These are phyloP conservation scores for Trematomus loennbergii DNA, from an alignment of 2,113 vertebrate species.

Conservation along the genomic window DNA sequence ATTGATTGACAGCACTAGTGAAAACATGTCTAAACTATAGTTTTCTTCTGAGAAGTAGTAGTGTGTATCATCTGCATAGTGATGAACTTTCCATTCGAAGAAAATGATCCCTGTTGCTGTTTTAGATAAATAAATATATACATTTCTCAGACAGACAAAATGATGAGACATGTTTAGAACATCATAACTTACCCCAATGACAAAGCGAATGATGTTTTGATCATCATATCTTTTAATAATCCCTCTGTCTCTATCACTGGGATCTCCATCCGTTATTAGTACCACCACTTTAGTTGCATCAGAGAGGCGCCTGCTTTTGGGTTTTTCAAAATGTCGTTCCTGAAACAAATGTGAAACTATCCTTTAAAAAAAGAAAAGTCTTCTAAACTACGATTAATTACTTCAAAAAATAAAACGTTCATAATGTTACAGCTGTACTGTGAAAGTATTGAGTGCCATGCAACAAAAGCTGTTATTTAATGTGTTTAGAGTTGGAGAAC, in stretches of 20 bases:
- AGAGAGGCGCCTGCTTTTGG: slow-evolving; percentile 66
- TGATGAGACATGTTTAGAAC: background rate
- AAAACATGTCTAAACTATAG: background rate
- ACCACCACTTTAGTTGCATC: slow-evolving; percentile 84
- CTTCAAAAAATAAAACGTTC: background rate
- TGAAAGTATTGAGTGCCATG: background rate
- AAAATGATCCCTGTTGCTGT: too few species aligned
- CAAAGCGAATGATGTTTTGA: slow-evolving; percentile 72
- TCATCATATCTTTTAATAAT: slow-evolving; percentile 17
- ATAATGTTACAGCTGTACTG: background rate
- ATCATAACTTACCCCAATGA: slow-evolving; percentile 79
- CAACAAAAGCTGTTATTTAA: background rate
- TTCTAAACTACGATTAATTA: background rate
- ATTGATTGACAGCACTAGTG: too few species aligned
- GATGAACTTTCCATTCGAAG: background rate
- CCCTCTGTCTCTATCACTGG: accelerated
- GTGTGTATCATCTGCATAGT: background rate
- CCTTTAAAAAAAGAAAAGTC: background rate
- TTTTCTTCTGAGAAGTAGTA: background rate
- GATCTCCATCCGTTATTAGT: slow-evolving; percentile 87
- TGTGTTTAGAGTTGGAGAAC: too few species aligned
- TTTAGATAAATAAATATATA: background rate
- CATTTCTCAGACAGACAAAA: background rate
- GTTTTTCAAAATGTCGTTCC: slow-evolving; percentile 54
- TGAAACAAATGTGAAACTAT: slow-evolving; percentile 49